Conservation (phyloP, 2,113 vertebrate species). For the Hypomesus transpacificus region DNA sequence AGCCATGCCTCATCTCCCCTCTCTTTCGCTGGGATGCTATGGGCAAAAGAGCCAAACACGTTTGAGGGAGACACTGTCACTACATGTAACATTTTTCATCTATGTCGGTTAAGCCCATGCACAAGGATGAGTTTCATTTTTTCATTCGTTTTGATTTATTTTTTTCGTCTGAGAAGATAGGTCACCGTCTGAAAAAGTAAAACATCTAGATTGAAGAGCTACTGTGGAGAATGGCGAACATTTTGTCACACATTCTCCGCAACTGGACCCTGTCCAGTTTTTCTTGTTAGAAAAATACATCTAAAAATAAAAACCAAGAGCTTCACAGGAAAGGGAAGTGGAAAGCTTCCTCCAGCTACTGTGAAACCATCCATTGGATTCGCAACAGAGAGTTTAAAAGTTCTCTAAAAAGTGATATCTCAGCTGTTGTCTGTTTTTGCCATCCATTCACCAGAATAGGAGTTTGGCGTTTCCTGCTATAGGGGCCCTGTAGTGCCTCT, state of each 20-base stretch:
- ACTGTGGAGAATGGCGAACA: no score
- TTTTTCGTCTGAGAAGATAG: no score
- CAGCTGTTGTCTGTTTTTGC: constrained; percentile 25
- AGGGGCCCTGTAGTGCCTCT: neutral
- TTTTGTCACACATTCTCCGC: constrained; percentile 21
- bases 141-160: no score
- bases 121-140: no score
- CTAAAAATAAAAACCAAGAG: constrained; percentile 20
- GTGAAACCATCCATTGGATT: constrained; percentile 19
- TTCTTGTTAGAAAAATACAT: constrained; percentile 22
- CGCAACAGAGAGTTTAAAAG: constrained; percentile 5
- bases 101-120: no score
- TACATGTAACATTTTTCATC: no score
- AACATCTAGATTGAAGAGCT: no score
- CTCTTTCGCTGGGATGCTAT: neutral
- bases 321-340: constrained; percentile 25
- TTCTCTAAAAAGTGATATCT: constrained; percentile 1
- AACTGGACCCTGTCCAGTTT: constrained; percentile 4
- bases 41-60: neutral
- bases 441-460: constrained; percentile 9
- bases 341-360: constrained; percentile 10
- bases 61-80: neutral
- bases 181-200: no score
- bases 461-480: neutral
- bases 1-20: neutral